phyloP scores from a whole-genome alignment of 2,888 invertebrate species.

The Neoascia interrupta region DNA sequence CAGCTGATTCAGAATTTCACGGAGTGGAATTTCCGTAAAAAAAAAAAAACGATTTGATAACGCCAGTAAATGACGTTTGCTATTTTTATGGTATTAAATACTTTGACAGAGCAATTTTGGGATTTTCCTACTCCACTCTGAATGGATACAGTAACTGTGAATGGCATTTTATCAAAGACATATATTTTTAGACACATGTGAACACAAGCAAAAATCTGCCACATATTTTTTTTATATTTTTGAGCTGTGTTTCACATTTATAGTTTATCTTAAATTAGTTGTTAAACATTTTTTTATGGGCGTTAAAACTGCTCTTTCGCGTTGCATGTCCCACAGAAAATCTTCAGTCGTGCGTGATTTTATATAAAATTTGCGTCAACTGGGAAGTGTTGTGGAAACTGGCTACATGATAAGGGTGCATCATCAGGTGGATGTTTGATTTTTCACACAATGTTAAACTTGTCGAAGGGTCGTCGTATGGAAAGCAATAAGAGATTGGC shows the following conservation, averaged over 20 bases:
- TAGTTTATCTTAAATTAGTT: no score
- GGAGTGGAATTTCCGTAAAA: slow-evolving; percentile 38
- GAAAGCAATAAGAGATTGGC: not conserved
- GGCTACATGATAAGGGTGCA: slow-evolving; percentile 16
- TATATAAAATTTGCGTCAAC: slow-evolving; percentile 1
- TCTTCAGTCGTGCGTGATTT: not conserved
- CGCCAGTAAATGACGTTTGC: slow-evolving; percentile 24
- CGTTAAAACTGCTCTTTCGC: not conserved
- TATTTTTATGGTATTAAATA: slow-evolving; percentile 2
- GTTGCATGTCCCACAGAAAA: not conserved
- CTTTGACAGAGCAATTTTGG: not conserved
- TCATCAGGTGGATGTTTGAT: slow-evolving; percentile 7
- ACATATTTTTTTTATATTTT: not conserved
- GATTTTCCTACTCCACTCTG: slow-evolving; percentile 1
- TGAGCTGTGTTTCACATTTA: not conserved
- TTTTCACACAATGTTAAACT: slow-evolving; percentile 17
- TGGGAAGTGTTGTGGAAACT: slow-evolving; percentile 23
- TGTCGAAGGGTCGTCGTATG: not conserved
- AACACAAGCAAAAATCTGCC: no score
- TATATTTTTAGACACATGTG: no score
- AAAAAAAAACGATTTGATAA: no score
- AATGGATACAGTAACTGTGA: slow-evolving; percentile 12
- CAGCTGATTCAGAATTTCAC: slow-evolving; percentile 39
- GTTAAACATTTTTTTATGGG: not conserved
- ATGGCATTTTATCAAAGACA: slow-evolving; percentile 11